A percentile compares a stretch with the other conserved stretches of the same genome.
Evolutionary conservation across 2,113 vertebrate species (phyloP).

Genomic region (Sus scrofa): T2T-Sscrofa CM000824.6:172431501-172432000

Average conservation of each 20-base stretch:
- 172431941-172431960: not conserved
- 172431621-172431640: not conserved
- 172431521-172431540: not conserved
- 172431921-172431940: no score
- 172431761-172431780: not conserved
- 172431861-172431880: not conserved
- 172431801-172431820: not conserved
- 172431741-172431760: not conserved
- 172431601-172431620: not conserved
- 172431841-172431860: not conserved
- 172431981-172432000: not conserved
- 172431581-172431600: not conserved
- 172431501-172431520: not conserved
- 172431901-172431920: not conserved
- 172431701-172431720: not conserved
- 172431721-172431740: not conserved
- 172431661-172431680: not conserved
- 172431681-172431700: not conserved
- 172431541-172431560: not conserved
- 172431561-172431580: not conserved
- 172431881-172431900: not conserved
- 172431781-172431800: not conserved
- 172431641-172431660: not conserved
- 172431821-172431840: not conserved
- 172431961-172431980: not conserved